Base-by-base conservation (phyloP, 2,888 invertebrate genomes). In the Hyles lineata region DNA sequence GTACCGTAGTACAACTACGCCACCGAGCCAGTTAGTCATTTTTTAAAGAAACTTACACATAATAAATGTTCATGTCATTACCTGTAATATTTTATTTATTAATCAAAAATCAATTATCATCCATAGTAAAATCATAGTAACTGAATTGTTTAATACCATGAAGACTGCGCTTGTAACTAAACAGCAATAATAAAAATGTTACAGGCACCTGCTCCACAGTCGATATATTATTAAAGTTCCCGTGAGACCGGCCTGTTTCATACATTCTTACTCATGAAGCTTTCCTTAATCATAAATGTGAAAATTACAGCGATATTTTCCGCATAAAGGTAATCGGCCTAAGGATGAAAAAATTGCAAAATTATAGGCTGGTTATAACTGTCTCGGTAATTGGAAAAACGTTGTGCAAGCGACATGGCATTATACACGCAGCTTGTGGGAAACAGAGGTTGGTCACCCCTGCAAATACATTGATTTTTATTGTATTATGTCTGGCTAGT, bases 381-480 rank as follows among this genome's bases (percentile, higher is more conserved):
- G 75, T 78, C 78, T 81, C 74, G 79, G 83, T 90, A 89, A 91
- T 90, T 89, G 87, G 81, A 85, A 86, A 83, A 86, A 83, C 71
- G 74, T 74, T 76, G 83, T 79, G 78, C 85, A 85, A 85, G 80
- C 81, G 78, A 77, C 77, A 76, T 81, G 77, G 78, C 81, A 87
- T 75, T 77, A 74, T 87, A 86, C 87, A 85, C 85, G 87, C 87
- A 87, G 80, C 79, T 77, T 55, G 62, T 73, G 69, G 76, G 74
- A 83, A 84, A 85, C 82, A 87, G 80, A 85, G 90, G 87, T 84
- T 82, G 81, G 81, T 84, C 80, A 89, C 86, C 91, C 78, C 78
- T 77, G 78, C 19, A 71, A 75, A 69, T 70, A 74, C 73, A 87
- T 87, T 85, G 83, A 73, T 70, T 70, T 59, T 70, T 73, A 70